Conservation (phyloP, 1,140 invertebrate genomes). For the Achatina immaculata region DNA sequence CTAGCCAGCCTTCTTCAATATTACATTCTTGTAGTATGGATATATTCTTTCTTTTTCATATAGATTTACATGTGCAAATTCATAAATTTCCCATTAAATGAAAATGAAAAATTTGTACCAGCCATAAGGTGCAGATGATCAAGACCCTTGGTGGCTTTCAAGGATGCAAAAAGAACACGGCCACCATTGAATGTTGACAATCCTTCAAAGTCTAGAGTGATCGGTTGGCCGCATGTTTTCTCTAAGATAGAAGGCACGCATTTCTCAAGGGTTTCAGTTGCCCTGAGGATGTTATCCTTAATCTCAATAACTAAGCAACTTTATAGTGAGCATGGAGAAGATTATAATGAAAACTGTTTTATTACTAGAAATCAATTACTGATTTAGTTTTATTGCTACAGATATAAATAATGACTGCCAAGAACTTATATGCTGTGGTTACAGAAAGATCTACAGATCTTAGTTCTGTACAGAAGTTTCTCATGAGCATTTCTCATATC, state of each 20-base stretch:
- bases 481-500: no score
- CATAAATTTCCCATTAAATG: not conserved
- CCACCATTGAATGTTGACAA: slow-evolving; percentile 22
- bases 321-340: not conserved
- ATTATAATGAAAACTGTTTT: not conserved
- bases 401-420: not conserved
- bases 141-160: slow-evolving; percentile 13
- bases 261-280: slow-evolving; percentile 1
- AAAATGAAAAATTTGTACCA: slow-evolving; percentile 23
- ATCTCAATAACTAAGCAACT: not conserved
- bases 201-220: slow-evolving; percentile 23
- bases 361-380: not conserved
- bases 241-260: not conserved
- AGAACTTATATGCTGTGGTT: not conserved
- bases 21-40: no score
- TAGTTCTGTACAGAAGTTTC: not conserved
- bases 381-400: not conserved
- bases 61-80: not conserved
- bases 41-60: no score
- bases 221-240: not conserved
- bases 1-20: no score
- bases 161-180: slow-evolving; percentile 14
- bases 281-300: not conserved
- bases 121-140: slow-evolving; percentile 17
- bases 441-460: not conserved